Base-by-base conservation (phyloP, 2,888 invertebrate genomes). In the Nudaria mundana region DNA sequence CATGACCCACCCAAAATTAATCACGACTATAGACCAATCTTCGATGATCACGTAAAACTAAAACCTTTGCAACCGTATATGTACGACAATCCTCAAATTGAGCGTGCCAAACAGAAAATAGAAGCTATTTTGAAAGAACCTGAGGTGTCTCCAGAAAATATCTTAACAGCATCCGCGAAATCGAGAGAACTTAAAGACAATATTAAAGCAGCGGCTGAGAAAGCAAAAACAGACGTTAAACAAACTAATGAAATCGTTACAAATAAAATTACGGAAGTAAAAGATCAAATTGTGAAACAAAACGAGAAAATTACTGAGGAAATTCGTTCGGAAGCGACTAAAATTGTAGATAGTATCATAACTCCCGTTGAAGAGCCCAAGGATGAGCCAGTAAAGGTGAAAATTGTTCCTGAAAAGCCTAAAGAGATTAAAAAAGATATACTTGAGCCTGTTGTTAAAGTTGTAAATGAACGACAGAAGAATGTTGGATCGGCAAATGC, bases 101-200 rank as follows among this genome's bases (percentile, higher is more conserved):
- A 88, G 62, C 71, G 82, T 44, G 89, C 79, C 0, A 85, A 80
- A 63, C 84, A 84, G 53, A 89, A 80, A 66, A 90, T 89, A 41
- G 89, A 88, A 25, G 81, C 81, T 11, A 86, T 89, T 40, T 50
- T 89, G 13, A 87, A 84, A 63, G 81, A 84, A 23, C 87, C 89
- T 1, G 86, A 89, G 66, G 84, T 89, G 24, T 89, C 88, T 0
- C 62, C 78, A 24, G 87, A 86, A 66, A 87, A 85, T 41, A 87
- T 90, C 38, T 49, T 86, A 5, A 66, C 79, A 0, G 48, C 76
- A 1, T 56, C 72, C 13, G 60, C 66, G 0, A 75, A 74, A 56
- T 66, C 65, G 3, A 73, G 72, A 50, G 76, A 75, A 44, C 51
- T 66, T 1, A 81, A 74, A 52, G 70, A 64, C 29, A 62, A 62